A percentile compares a stretch with the other conserved stretches of the same genome.
These are phyloP conservation scores for Nemopilema nomurai DNA, from an alignment of 30 jellyfish, hydroid and myxozoan species.

Conservation along the genomic window DNA sequence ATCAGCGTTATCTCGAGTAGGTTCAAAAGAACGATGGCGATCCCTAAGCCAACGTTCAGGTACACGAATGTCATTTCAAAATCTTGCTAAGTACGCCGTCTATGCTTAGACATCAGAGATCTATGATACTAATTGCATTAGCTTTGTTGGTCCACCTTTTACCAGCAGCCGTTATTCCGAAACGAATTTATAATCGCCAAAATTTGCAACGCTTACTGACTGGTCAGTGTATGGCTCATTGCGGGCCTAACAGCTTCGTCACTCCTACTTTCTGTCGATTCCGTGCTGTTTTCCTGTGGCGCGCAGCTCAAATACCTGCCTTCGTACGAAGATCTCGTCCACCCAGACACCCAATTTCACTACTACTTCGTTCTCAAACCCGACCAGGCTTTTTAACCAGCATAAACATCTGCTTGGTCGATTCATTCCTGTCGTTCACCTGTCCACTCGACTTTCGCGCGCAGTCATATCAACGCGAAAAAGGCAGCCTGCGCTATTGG, in stretches of 20 bases:
- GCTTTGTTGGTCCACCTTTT: too few species aligned
- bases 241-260: too few species aligned
- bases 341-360: not conserved
- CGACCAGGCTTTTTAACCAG: not conserved
- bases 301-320: too few species aligned
- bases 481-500: not conserved
- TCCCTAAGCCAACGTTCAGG: constrained; percentile 9
- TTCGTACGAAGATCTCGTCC: too few species aligned
- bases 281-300: too few species aligned
- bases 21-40: constrained; percentile 1
- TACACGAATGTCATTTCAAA: not conserved
- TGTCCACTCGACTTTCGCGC: not conserved
- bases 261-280: too few species aligned
- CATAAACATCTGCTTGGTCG: not conserved
- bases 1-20: not conserved
- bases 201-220: too few species aligned
- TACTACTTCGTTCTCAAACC: not conserved
- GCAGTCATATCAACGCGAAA: not conserved
- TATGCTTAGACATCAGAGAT: too few species aligned
- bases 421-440: not conserved
- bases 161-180: too few species aligned
- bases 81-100: not conserved
- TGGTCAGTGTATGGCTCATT: too few species aligned
- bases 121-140: too few species aligned
- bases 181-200: too few species aligned